Evolutionary conservation across 2,888 invertebrate species (phyloP), one percentile per base, ranked within the genome.

Genomic region (Helicoverpa assulta): DNA sequence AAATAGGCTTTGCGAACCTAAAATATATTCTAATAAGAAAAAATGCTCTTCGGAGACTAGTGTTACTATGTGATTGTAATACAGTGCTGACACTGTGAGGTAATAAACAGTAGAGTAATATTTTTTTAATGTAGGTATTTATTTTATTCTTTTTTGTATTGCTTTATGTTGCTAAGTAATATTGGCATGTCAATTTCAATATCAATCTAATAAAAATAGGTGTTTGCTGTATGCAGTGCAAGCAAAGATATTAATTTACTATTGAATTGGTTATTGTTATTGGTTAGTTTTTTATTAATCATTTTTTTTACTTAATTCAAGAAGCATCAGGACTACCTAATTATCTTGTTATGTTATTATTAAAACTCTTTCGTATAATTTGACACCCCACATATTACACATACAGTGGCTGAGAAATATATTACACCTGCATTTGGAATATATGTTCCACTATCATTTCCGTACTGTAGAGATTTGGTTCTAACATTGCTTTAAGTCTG

Each of bases 1-100:
- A 79, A 26, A 52, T 37, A 53, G 8, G 62, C 8, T 53, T 40
- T 53, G 21, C 47, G 69, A 33, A 65, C 56, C 21, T 21, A n/a
- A 52, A 50, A 55, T n/a, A 40, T 54, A 54, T 53, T 73, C 37
- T 18, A 65, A 29, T 54, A 51, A 52, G 51, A 65, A 50, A 26
- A 56, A 59, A 29, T 21, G n/a, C 12, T 54, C 54, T 29, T 55
- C 37, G 0, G 29, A 26, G 50, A 43, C 10, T 14, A 33, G 53
- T 7, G 16, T 18, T 52, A 43, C 19, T 21, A 43, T 33, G 54
- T 54, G 0, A 33, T 33, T 29, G 10, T 12, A n/a, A 10, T n/a
- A n/a, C 18, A 21, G 33, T 10, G 8, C 50, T 18, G 50, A 3
- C 2, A 18, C 16, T 40, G 6, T n/a, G 10, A 0, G 6, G 5